Base-by-base conservation (phyloP, 1,140 invertebrate species). In the Drosophila cardini region DNA sequence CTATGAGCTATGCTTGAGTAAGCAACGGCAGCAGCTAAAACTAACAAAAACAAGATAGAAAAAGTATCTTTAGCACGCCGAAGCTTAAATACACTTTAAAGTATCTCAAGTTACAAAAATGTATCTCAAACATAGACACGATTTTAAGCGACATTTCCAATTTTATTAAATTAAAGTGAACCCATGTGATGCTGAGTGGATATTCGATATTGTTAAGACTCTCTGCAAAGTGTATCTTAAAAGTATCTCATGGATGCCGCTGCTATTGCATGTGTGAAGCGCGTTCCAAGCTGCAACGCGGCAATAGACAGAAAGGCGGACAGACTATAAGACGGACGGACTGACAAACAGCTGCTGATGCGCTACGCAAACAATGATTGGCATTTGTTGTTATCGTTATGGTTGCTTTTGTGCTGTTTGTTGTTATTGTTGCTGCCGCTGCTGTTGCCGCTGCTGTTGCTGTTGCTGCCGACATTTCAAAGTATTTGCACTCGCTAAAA, bases 321-420 rank as follows among this genome's bases (percentile, higher is more conserved):
- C 21, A 0, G 21, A 26, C 21, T 26, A 0, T 26, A 32, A 15
- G 10, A 43, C 21, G 11, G 6, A 18, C 30, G 10, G 13, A 62
- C 42, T 30, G 65, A 43, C 64, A 72, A 65, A 78, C 77, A 82
- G 83, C 76, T 82, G 83, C 82, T 87, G 82, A 86, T 86, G 82
- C 71, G 83, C 82, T 87, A 83, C 78, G 82, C 78, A 73, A 86
- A 83, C 83, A 86, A 86, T 86, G 83, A 86, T 87, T 87, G 83
- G 83, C 83, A 86, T 87, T 89, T 70, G 72, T 72, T 84, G 80
- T 76, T 84, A 84, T 84, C 76, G 58, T 70, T 70, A 34, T 48
- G 68, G 36, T 42, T 76, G 45, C 40, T 38, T 26, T 26, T 26
- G 21, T 26, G 21, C 21, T 26, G 21, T 87, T 76, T 84, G 80